Conservation (phyloP, 2,797 vertebrate species). For the Thunnus albacares region DNA sequence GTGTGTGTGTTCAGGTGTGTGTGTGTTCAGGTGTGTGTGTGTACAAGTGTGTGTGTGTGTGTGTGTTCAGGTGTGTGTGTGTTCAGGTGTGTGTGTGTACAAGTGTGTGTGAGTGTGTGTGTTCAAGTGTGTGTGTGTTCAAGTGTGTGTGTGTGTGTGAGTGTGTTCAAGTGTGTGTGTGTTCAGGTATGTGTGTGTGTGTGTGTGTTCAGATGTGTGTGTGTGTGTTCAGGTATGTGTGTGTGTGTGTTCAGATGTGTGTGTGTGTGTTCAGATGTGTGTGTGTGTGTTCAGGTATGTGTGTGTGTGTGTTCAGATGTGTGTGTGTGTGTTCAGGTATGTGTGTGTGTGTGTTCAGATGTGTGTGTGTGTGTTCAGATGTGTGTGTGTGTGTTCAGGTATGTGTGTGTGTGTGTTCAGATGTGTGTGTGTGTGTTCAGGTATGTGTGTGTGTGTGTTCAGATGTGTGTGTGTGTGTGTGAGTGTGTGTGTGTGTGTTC, state of each 20-base stretch:
- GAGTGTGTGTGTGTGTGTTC: constrained; percentile 21
- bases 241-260: constrained; percentile 67
- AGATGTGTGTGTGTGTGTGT: constrained; percentile 41
- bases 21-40: neutral
- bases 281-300: constrained; percentile 18
- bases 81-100: constrained; percentile 16
- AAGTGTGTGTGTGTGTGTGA: constrained; percentile 29
- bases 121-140: constrained; percentile 27
- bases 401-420: neutral
- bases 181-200: neutral
- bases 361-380: constrained; percentile 16
- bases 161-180: constrained; percentile 25
- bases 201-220: neutral
- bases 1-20: constrained; percentile 9
- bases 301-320: constrained; percentile 3
- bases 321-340: constrained; percentile 44
- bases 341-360: constrained; percentile 73
- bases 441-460: constrained; percentile 66
- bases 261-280: too few relatives aligned
- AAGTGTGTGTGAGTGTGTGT: constrained; percentile 44
- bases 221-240: too few relatives aligned
- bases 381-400: constrained; percentile 18
- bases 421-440: neutral
- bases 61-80: constrained; percentile 22
- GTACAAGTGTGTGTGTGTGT: constrained; percentile 11